phyloP scores from a whole-genome alignment of 2,888 invertebrate genomes.

The Ommatoiulus sabulosus region DNA sequence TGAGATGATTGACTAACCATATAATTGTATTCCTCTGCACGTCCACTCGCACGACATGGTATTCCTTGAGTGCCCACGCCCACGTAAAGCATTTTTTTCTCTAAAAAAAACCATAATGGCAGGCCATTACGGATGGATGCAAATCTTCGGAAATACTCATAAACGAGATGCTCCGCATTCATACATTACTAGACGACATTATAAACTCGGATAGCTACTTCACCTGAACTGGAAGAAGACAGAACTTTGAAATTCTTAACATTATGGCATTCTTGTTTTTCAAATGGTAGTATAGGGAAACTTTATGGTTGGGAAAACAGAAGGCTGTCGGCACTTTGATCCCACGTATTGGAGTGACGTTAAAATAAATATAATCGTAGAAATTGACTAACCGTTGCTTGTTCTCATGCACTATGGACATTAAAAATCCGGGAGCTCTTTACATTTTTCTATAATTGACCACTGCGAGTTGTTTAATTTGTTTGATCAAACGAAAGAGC shows the following conservation, averaged over 20 bases:
- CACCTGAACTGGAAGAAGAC: background rate
- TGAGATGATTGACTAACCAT: slow-evolving; percentile 20
- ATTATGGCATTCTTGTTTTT: slow-evolving; percentile 39
- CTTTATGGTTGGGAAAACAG: slow-evolving; percentile 48
- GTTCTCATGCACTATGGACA: slow-evolving; percentile 47
- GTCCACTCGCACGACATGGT: slow-evolving; percentile 18
- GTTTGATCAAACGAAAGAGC: slow-evolving; percentile 46
- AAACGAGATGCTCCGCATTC: slow-evolving; percentile 43
- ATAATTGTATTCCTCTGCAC: background rate
- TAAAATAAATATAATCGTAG: slow-evolving; percentile 42
- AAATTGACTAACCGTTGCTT: slow-evolving; percentile 43
- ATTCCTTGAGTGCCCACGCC: slow-evolving; percentile 16
- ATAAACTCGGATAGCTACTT: slow-evolving; percentile 22
- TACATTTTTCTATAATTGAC: slow-evolving; percentile 47
- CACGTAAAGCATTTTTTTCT: background rate
- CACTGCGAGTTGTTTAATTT: slow-evolving; percentile 36
- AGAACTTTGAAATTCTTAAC: background rate
- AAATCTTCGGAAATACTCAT: background rate
- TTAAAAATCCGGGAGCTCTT: slow-evolving; percentile 31
- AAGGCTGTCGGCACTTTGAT: slow-evolving; percentile 48
- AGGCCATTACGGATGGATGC: slow-evolving; percentile 1
- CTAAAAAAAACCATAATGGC: background rate
- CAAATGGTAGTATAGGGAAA: background rate
- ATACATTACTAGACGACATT: slow-evolving; percentile 41
- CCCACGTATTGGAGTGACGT: slow-evolving; percentile 19